Evolutionary conservation across 1,140 invertebrate genomes (phyloP), one percentile per base, ranked within the genome.

Genomic region (Trachymyrmex cornetzi): DNA sequence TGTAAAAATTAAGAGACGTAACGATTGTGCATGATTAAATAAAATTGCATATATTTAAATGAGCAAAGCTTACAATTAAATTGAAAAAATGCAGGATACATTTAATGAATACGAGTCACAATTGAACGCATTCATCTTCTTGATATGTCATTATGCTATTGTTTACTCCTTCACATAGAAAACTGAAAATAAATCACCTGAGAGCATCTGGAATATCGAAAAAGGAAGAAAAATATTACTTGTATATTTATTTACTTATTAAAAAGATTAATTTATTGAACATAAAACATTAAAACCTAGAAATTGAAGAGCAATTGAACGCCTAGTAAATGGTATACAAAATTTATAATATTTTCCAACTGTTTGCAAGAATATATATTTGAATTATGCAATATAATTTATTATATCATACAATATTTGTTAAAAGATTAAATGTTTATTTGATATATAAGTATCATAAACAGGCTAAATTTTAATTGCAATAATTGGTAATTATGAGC

Each of bases 241-340:
- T 24, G 6, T 34, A 38, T 1, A 57, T 57, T 14, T 75, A 34
- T 34, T 34, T 57, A 38, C 9, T 38, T 38, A 14, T 77, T 59
- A 19, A 19, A 24, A 5, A n/a, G 57, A 74, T 53, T n/a, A 53
- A 55, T 74, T 24, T 69, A 22, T 71, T 27, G 4, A 74, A 74
- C 3, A 34, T 71, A 50, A 34, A 53, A 30, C 2, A 34, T 55
- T 16, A n/a, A 74, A 57, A 74, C 1, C 48, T 34, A 55, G 9
- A 44, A 9, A 44, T 44, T 44, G 1, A 44, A 44, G 2, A 44
- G 2, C 27, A 11, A 74, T 72, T 53, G 4, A 50, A 71, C n/a
- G 14, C 22, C 1, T 44, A 11, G 9, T 44, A 16, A 16, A 24
- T 14, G 0, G 1, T 9, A 19, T 3, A 71, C 27, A 50, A 9